Evolutionary conservation across 2,797 vertebrate species (phyloP), one percentile per base, ranked within the genome.

Genomic region (Vultur gryphus): DNA sequence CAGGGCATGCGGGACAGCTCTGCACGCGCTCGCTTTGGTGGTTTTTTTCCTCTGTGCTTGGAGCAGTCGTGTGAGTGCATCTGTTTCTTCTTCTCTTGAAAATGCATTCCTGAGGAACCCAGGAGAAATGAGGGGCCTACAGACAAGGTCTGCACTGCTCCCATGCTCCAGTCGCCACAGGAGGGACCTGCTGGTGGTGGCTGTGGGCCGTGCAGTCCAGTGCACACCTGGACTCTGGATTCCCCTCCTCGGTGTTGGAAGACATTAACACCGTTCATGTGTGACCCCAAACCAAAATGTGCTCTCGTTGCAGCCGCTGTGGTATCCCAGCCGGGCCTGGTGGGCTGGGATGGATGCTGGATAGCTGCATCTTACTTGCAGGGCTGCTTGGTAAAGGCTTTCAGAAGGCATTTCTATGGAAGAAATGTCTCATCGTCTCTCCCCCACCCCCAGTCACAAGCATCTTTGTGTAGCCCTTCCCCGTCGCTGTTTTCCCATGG

Each of bases 401-500:
- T 81, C 62, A 65, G n/a, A 87, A 66, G 69, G 75, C 46, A 16
- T 70, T 90, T 85, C 67, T 81, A 54, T 19, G 75, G 88, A 78
- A 59, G 69, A 81, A 62, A 85, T 54, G 49, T 61, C 82, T 84
- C 58, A 17, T 58, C 15, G 0, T 55, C 77, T 84, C 17, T 78
- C 16, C 80, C 81, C 57, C 44, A 49, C 64, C 84, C 46, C 7
- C 83, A 62, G 65, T 57, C 89, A 49, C 62, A 58, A 70, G 62
- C 75, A 93, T 89, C 85, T 95, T 87, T 92, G 69, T 87, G 82
- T 28, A 91, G 90, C 84, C 93, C 79, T 94, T 93, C 81, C 67
- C 90, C 9, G 19, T 66, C 0, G 0, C 87, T 72, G 62, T 77
- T 97, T 97, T 97, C 97, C 96, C 91, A 96, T 95, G 94, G 94